Conservation (phyloP, 1,140 invertebrate species). For the Bombus impatiens region DNA sequence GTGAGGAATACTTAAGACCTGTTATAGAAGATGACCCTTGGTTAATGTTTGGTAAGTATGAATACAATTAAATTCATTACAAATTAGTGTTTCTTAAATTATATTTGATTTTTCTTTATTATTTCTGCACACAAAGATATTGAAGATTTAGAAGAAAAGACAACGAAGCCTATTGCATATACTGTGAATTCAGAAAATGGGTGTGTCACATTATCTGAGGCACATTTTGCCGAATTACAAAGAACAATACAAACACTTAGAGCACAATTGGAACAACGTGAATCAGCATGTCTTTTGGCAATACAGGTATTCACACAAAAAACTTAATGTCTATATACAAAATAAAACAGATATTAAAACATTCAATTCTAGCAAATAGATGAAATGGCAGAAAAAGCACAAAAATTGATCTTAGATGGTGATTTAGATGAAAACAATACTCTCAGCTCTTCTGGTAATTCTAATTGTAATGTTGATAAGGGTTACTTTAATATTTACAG, state of each 20-base stretch:
- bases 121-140: constrained; percentile 63
- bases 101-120: not conserved
- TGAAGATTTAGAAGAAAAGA: constrained; percentile 81
- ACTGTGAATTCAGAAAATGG: constrained; percentile 84
- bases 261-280: constrained; percentile 77
- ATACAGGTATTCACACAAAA: constrained; percentile 73
- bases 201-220: constrained; percentile 84
- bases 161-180: constrained; percentile 69
- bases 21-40: constrained; percentile 89
- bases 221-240: constrained; percentile 86
- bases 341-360: not conserved
- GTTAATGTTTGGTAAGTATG: constrained; percentile 90
- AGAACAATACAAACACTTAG: constrained; percentile 83
- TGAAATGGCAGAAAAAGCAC: constrained; percentile 80
- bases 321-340: not conserved
- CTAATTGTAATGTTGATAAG: constrained; percentile 84
- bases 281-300: constrained; percentile 73
- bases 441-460: constrained; percentile 42
- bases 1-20: constrained; percentile 92
- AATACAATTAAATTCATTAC: not conserved
- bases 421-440: constrained; percentile 80
- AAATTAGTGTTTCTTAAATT: not conserved
- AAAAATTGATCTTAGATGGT: constrained; percentile 79
- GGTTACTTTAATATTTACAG: constrained; percentile 98
- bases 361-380: constrained; percentile 75